A percentile compares a stretch with the other conserved stretches of the same genome.
Evolutionary conservation across 2,888 invertebrate genomes (phyloP).

Genomic region (Plebejus argus): DNA sequence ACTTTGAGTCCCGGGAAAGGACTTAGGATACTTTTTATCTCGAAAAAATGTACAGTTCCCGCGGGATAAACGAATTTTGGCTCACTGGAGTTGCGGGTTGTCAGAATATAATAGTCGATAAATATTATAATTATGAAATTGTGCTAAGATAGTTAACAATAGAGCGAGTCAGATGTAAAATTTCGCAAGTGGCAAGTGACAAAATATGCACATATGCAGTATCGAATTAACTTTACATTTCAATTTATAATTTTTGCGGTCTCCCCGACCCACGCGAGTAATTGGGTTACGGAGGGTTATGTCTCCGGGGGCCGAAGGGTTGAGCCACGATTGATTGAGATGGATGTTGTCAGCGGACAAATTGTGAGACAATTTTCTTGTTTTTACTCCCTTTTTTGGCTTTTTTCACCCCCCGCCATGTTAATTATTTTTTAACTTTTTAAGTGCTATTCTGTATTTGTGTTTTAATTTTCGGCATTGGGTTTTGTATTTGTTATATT

Average conservation of each 20-base stretch:
- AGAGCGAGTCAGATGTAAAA: not conserved
- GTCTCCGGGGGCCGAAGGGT: slow-evolving; percentile 71
- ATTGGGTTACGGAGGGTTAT: slow-evolving; percentile 74
- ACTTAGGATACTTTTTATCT: too few species aligned
- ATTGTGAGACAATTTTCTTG: slow-evolving; percentile 65
- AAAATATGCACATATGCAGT: slow-evolving; percentile 38
- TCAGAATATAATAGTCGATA: too few species aligned
- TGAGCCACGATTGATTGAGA: slow-evolving; percentile 76
- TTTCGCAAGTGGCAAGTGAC: slow-evolving; percentile 1
- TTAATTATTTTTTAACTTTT: slow-evolving; percentile 65
- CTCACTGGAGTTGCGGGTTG: too few species aligned
- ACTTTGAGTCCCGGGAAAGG: too few species aligned
- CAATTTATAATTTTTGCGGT: slow-evolving; percentile 73
- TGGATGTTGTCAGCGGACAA: slow-evolving; percentile 76
- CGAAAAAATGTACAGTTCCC: too few species aligned
- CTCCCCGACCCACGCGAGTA: slow-evolving; percentile 63
- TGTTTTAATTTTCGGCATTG: slow-evolving; percentile 35
- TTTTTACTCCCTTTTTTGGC: slow-evolving; percentile 47
- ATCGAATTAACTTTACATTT: slow-evolving; percentile 68
- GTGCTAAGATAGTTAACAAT: not conserved
- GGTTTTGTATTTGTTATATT: slow-evolving; percentile 10
- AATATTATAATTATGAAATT: too few species aligned
- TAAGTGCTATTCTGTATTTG: slow-evolving; percentile 45
- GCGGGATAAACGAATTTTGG: too few species aligned
- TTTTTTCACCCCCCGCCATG: slow-evolving; percentile 40